phyloP scores from a whole-genome alignment of 2,797 vertebrate species.

The Tamandua tetradactyla region DNA sequence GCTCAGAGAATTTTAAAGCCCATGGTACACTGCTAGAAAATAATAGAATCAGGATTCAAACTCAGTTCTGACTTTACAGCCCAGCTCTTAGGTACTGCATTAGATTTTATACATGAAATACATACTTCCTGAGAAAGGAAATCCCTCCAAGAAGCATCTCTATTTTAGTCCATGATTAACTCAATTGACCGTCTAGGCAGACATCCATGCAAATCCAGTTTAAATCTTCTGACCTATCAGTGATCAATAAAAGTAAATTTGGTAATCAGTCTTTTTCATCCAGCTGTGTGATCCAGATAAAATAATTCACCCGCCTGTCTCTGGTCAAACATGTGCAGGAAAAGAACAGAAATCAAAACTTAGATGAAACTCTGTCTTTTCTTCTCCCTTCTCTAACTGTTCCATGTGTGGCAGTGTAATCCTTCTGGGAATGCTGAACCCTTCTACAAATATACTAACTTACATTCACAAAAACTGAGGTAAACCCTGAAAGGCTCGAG shows the following conservation, averaged over 20 bases:
- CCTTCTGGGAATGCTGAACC: neutral
- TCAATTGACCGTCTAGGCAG: neutral
- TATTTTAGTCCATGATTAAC: neutral
- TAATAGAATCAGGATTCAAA: neutral
- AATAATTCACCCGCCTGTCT: neutral
- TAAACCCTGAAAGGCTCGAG: neutral
- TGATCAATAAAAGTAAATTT: slow-evolving; percentile 37
- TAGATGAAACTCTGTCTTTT: neutral
- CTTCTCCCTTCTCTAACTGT: neutral
- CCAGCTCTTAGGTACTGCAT: neutral
- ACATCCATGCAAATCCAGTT: neutral
- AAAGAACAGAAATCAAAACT: neutral
- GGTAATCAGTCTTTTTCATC: neutral
- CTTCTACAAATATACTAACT: neutral
- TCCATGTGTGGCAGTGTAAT: neutral
- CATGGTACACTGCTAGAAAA: neutral
- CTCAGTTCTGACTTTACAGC: neutral
- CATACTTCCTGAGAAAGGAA: neutral
- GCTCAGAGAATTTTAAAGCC: neutral
- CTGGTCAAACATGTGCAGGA: neutral
- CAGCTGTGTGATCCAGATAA: neutral
- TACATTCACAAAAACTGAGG: neutral
- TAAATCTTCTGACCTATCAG: neutral
- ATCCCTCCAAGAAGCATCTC: neutral
- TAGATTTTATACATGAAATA: neutral